Evolutionary conservation across 2,113 vertebrate genomes (phyloP).

Genomic region (Chamaea fasciata): DNA sequence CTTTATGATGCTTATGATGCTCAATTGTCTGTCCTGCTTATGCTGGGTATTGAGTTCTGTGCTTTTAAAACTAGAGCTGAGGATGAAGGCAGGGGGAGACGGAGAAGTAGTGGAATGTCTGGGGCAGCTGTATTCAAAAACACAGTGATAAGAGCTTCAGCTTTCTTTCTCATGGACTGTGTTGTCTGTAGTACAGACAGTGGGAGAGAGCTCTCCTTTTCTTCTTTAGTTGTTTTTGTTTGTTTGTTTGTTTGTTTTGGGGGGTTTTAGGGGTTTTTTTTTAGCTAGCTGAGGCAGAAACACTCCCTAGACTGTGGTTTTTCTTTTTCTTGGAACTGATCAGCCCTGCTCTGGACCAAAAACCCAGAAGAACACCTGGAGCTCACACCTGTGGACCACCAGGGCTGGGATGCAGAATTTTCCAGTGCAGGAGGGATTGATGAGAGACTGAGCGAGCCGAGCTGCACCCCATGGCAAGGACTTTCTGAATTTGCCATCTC

Average conservation of each 20-base stretch:
- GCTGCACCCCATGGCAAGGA: fast-evolving
- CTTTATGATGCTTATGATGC: background rate
- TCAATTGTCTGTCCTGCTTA: background rate
- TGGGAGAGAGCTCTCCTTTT: background rate
- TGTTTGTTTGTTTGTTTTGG: background rate
- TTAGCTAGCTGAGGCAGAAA: background rate
- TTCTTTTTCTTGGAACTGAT: background rate
- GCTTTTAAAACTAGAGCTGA: background rate
- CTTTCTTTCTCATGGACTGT: background rate
- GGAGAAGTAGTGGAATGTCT: background rate
- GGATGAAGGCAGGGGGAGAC: background rate
- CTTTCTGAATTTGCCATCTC: background rate
- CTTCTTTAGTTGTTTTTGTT: background rate
- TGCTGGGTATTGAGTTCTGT: background rate
- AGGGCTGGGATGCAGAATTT: fast-evolving
- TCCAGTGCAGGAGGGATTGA: background rate
- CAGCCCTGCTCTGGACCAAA: background rate
- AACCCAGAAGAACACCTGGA: background rate
- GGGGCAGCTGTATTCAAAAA: background rate
- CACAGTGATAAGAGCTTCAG: background rate
- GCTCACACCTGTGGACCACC: background rate
- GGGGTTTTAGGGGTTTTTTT: background rate
- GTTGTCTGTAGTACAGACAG: background rate
- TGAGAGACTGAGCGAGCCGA: fast-evolving
- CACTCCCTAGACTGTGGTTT: background rate